Conservation (phyloP, 2,797 vertebrate species). For the Pseudotriccus pelzelni region DNA sequence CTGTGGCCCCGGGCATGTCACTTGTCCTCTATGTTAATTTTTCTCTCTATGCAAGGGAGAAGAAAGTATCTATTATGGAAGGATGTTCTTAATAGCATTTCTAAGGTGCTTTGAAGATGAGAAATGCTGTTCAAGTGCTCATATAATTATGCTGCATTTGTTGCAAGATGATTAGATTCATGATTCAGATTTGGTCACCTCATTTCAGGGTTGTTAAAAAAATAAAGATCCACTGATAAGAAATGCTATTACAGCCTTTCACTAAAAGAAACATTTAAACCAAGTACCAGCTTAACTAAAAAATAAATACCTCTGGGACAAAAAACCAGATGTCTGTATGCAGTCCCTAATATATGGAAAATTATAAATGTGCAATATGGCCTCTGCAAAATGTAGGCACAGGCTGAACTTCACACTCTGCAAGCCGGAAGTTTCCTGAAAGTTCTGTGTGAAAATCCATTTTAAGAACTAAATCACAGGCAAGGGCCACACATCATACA, state of each 20-base stretch:
- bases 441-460: neutral
- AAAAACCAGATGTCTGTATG: neutral
- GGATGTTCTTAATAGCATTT: neutral
- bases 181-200: neutral
- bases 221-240: neutral
- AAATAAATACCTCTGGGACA: neutral
- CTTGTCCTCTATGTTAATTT: neutral
- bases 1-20: neutral
- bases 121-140: neutral
- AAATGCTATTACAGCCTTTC: neutral
- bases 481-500: neutral
- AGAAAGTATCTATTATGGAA: neutral
- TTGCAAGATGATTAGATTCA: neutral
- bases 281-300: neutral
- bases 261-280: neutral
- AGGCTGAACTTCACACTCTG: neutral
- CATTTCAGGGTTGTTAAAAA: conserved; percentile 28
- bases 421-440: neutral
- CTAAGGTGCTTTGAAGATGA: conserved; percentile 34
- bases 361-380: neutral
- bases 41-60: neutral
- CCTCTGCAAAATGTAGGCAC: neutral
- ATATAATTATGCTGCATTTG: neutral
- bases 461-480: conserved; percentile 14
- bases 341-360: neutral